These are phyloP conservation scores for Limanda limanda DNA, from an alignment of 2,113 vertebrate genomes.

Conservation along the genomic window DNA sequence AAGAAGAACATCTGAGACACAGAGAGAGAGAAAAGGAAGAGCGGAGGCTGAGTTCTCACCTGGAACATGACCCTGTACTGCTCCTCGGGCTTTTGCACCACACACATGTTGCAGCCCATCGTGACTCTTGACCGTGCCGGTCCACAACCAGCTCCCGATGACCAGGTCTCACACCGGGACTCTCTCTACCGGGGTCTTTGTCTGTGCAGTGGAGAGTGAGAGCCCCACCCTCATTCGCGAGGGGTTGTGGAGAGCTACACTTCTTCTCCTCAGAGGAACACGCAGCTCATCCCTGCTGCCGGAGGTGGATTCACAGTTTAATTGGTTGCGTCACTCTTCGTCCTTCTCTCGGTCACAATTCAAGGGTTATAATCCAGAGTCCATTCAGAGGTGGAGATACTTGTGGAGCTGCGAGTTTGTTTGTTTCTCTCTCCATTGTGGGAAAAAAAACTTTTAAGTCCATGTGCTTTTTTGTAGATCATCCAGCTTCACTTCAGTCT, in stretches of 20 bases:
- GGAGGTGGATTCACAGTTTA: conserved; percentile 21
- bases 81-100: conserved; percentile 92
- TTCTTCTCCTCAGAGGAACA: conserved; percentile 43
- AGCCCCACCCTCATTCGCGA: conserved; percentile 70
- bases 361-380: conserved; percentile 49
- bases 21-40: not conserved
- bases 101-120: conserved; percentile 96
- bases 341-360: conserved; percentile 21
- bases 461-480: conserved; percentile 31
- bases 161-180: conserved; percentile 45
- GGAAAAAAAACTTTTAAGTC: conserved; percentile 7
- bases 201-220: conserved; percentile 62
- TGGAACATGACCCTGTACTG: conserved; percentile 94
- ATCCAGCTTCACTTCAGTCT: not conserved
- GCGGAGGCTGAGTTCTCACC: conserved; percentile 78
- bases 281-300: conserved; percentile 29
- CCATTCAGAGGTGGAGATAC: not conserved
- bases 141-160: conserved; percentile 38
- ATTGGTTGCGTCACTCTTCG: conserved; percentile 19
- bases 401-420: not conserved
- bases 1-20: too few species aligned
- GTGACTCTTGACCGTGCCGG: conserved; percentile 18
- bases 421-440: conserved; percentile 41
- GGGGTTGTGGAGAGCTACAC: conserved; percentile 30
- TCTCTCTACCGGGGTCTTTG: conserved; percentile 64